Evolutionary conservation across 2,888 invertebrate genomes (phyloP).

Genomic region (Hypercompe scribonia): DNA sequence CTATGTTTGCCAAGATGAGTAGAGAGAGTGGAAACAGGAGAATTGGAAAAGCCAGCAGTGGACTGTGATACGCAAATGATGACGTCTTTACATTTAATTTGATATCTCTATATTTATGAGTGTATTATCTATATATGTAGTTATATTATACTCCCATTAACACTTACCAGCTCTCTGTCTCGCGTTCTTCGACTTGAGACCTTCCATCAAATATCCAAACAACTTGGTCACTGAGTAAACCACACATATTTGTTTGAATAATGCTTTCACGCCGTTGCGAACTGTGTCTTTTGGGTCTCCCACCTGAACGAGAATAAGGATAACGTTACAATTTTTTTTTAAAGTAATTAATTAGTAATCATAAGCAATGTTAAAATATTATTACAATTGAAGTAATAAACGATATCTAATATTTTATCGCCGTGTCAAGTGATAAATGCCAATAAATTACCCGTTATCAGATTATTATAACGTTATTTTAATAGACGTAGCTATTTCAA

Average conservation of each 20-base stretch:
- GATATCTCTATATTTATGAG: no score
- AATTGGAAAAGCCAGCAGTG: no score
- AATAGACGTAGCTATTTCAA: background rate
- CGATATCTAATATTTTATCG: background rate
- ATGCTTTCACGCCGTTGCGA: constrained; percentile 93
- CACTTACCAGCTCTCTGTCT: constrained; percentile 93
- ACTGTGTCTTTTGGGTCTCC: constrained; percentile 99
- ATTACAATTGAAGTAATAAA: background rate
- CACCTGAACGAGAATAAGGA: constrained; percentile 82
- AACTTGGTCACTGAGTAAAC: constrained; percentile 96
- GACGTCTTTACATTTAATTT: no score
- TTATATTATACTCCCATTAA: background rate
- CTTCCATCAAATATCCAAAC: constrained; percentile 97
- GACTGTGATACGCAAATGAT: no score
- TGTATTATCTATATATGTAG: background rate
- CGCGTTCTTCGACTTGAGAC: constrained; percentile 98
- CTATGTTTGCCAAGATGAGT: no score
- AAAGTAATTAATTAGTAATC: background rate
- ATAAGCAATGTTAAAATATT: background rate
- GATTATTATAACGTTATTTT: background rate
- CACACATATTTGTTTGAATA: constrained; percentile 94
- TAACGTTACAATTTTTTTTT: background rate
- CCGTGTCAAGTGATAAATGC: background rate
- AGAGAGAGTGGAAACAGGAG: no score
- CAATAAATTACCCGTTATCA: background rate